phyloP scores from a whole-genome alignment of 2,113 vertebrate genomes.

The Irena cyanogastra region DNA sequence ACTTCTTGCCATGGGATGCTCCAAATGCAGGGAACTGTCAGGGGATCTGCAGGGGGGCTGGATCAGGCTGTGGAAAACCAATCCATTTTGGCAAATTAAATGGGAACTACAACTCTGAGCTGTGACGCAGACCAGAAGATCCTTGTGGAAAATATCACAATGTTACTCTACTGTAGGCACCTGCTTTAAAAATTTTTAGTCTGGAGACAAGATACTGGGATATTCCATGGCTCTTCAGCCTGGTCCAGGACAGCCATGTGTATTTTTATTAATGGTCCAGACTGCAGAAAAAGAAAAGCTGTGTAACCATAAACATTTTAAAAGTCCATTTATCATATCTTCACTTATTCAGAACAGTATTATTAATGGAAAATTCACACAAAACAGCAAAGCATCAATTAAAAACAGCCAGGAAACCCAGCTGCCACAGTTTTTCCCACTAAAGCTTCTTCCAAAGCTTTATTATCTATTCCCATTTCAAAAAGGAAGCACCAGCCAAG shows the following conservation, averaged over 20 bases:
- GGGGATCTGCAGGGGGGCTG: rapidly evolving
- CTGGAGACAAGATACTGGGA: not conserved
- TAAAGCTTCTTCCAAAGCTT: not conserved
- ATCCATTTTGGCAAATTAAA: not conserved
- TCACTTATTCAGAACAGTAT: not conserved
- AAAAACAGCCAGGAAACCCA: not conserved
- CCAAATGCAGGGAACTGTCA: not conserved
- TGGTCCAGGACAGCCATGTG: not conserved
- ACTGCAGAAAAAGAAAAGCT: not conserved
- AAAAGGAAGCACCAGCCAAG: not conserved
- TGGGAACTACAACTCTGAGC: not conserved
- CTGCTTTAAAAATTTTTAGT: not conserved
- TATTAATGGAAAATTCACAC: not conserved
- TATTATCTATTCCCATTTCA: not conserved
- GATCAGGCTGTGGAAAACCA: not conserved
- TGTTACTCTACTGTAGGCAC: not conserved
- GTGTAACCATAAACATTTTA: not conserved
- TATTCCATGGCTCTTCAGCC: not conserved
- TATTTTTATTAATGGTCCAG: not conserved
- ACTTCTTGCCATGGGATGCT: not conserved
- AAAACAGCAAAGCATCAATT: not conserved
- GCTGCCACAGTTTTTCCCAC: not conserved
- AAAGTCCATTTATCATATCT: not conserved
- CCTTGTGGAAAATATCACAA: not conserved
- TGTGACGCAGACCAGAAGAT: not conserved